Conservation (phyloP, 2,888 invertebrate species). For the Sussaba pulchella region DNA sequence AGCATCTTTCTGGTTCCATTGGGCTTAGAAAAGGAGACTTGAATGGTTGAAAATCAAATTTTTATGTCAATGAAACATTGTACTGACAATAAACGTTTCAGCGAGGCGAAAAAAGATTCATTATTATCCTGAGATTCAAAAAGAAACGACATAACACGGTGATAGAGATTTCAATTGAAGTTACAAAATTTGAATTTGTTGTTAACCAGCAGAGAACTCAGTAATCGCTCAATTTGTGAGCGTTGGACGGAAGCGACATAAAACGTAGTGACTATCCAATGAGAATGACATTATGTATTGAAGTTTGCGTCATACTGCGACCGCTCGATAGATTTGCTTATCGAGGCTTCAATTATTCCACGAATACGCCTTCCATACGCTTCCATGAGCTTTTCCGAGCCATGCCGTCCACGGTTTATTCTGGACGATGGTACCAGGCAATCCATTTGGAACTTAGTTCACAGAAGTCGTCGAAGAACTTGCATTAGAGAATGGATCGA, state of each 20-base stretch:
- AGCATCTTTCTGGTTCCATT: constrained; percentile 3
- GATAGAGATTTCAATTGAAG: too few species aligned
- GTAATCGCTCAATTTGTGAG: too few species aligned
- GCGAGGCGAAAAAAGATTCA: too few species aligned
- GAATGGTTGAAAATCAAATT: too few species aligned
- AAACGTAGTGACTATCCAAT: too few species aligned
- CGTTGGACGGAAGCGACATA: too few species aligned
- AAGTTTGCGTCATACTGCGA: neutral
- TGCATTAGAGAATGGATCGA: neutral
- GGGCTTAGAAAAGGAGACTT: neutral
- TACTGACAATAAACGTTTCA: neutral
- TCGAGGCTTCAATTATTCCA: neutral
- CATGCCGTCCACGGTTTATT: neutral
- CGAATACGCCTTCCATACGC: neutral
- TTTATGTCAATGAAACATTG: neutral
- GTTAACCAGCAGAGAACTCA: too few species aligned
- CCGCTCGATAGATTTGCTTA: neutral
- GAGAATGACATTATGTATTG: neutral
- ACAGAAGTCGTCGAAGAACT: neutral
- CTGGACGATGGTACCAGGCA: neutral
- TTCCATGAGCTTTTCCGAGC: neutral
- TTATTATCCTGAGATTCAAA: too few species aligned
- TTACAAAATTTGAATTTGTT: too few species aligned
- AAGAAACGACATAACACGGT: too few species aligned
- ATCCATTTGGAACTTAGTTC: constrained; percentile 5